These are phyloP conservation scores for Rhagologus leucostigma DNA, from an alignment of 2,113 vertebrate species.

Conservation along the genomic window DNA sequence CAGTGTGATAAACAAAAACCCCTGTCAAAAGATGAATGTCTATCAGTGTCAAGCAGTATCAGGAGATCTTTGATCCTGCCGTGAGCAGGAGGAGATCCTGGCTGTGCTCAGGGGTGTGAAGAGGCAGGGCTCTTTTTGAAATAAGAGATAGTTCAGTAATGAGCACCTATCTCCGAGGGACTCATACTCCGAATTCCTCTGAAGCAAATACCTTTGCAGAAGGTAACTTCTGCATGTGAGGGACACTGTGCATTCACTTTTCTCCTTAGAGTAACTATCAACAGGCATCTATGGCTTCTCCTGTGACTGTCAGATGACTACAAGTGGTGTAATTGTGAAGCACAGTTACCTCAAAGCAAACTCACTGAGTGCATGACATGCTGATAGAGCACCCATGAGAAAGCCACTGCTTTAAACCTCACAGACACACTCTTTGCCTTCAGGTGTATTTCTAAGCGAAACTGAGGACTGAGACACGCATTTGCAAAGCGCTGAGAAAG, in stretches of 20 bases:
- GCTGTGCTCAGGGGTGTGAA: background rate
- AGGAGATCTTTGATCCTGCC: background rate
- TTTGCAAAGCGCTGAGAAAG: background rate
- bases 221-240: background rate
- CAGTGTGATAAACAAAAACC: background rate
- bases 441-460: background rate
- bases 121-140: background rate
- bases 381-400: background rate
- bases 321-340: background rate
- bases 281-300: background rate
- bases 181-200: background rate
- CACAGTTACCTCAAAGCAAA: background rate
- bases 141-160: background rate
- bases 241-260: background rate
- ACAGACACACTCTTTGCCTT: background rate
- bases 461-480: rapidly evolving
- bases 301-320: background rate
- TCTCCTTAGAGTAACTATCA: background rate
- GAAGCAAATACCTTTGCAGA: background rate
- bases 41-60: background rate
- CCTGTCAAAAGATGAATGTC: background rate
- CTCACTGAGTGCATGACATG: rapidly evolving
- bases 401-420: background rate
- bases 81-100: background rate
- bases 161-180: background rate